A percentile compares a stretch with the other conserved stretches of the same genome.
Conservation (phyloP, 2,888 invertebrate genomes). For the Cosmia pyralina region DNA sequence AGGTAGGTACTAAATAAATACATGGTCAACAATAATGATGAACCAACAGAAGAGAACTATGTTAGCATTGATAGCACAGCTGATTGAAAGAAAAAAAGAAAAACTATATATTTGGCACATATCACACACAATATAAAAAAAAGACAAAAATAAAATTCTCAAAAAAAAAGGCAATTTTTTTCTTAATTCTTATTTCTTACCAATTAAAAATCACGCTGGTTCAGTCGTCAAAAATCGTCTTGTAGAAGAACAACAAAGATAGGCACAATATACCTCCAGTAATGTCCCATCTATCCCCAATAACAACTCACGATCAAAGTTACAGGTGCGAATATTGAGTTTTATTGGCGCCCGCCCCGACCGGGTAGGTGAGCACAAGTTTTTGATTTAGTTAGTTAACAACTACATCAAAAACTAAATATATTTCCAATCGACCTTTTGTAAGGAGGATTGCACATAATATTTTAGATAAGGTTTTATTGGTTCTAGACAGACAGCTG, state of each 20-base stretch:
- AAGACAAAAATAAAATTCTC: too few species aligned
- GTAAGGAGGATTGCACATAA: not conserved
- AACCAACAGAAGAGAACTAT: not conserved
- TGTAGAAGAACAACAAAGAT: constrained; percentile 16
- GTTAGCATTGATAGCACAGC: not conserved
- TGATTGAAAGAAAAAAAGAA: not conserved
- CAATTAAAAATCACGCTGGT: too few species aligned
- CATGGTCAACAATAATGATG: not conserved
- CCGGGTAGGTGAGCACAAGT: constrained; percentile 50
- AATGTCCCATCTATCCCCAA: constrained; percentile 26
- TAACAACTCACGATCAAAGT: constrained; percentile 40
- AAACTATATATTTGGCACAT: too few species aligned
- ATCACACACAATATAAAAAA: too few species aligned
- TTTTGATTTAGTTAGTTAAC: constrained; percentile 65
- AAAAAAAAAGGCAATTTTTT: too few species aligned
- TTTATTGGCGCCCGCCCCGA: constrained; percentile 61
- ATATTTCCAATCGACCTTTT: constrained; percentile 32
- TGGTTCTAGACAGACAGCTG: not conserved
- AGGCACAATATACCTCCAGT: constrained; percentile 22
- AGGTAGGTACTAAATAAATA: too few species aligned
- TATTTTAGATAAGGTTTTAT: not conserved
- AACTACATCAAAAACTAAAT: constrained; percentile 54
- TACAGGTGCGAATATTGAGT: constrained; percentile 66
- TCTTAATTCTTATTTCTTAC: too few species aligned
- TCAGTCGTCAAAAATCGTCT: not conserved